Conservation (phyloP, 1,140 invertebrate genomes). For the Pararge aegeria region DNA sequence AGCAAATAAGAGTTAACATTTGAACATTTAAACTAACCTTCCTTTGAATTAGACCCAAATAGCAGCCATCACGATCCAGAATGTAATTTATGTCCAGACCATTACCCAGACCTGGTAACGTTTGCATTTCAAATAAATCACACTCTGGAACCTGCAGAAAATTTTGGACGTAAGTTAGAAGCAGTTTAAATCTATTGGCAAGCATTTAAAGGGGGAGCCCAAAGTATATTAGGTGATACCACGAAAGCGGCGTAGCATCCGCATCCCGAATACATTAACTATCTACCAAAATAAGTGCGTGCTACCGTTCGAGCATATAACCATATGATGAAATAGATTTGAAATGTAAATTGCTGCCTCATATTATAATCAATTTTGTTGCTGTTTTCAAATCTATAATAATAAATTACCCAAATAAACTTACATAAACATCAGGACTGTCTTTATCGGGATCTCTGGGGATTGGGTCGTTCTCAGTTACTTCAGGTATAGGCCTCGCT, state of each 20-base stretch:
- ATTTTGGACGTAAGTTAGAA: not conserved
- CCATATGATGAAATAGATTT: too few species aligned
- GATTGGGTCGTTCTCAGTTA: slow-evolving; percentile 30
- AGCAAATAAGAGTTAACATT: not conserved
- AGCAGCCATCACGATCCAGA: slow-evolving; percentile 83
- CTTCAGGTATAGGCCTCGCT: slow-evolving; percentile 58
- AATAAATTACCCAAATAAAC: slow-evolving; percentile 18
- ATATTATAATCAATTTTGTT: too few species aligned
- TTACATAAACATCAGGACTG: slow-evolving; percentile 58
- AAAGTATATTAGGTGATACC: too few species aligned
- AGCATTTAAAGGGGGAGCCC: too few species aligned
- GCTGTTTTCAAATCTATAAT: too few species aligned
- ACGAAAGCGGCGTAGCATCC: too few species aligned
- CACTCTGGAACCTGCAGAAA: slow-evolving; percentile 82
- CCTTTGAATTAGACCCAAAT: slow-evolving; percentile 84
- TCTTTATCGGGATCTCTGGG: slow-evolving; percentile 65
- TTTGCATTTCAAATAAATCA: slow-evolving; percentile 85
- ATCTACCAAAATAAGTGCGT: too few species aligned
- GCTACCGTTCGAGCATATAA: too few species aligned
- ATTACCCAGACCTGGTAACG: slow-evolving; percentile 79
- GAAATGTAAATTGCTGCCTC: too few species aligned
- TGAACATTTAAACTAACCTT: slow-evolving; percentile 72
- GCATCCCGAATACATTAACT: too few species aligned
- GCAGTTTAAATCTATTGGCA: not conserved
- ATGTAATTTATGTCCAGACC: slow-evolving; percentile 71